These are phyloP conservation scores for Drosophila ficusphila DNA, from an alignment of 1,140 invertebrate species.

Conservation along the genomic window DNA sequence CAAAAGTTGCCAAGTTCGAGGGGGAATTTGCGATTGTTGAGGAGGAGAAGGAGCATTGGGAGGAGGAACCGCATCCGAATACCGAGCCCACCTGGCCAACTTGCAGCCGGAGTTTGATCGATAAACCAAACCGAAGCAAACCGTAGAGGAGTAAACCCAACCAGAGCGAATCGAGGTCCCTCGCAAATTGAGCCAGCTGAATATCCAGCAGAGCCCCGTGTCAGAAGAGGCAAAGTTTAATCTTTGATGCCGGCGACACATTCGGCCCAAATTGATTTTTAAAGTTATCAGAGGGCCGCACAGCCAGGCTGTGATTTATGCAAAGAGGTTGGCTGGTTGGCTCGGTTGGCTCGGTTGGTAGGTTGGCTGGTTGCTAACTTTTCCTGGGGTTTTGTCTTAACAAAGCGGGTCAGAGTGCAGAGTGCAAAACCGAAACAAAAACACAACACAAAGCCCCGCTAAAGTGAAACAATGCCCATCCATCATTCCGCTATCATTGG, in stretches of 20 bases:
- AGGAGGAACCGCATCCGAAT: conserved; percentile 26
- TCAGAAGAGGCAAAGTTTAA: conserved; percentile 40
- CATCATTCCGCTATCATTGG: conserved; percentile 31
- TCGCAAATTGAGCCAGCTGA: conserved; percentile 28
- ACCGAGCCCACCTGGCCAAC: conserved; percentile 42
- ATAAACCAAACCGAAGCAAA: conserved; percentile 31
- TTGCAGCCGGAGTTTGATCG: conserved; percentile 52
- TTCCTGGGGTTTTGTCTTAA: conserved; percentile 23
- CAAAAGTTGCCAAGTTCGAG: conserved; percentile 27
- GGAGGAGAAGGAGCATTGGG: conserved; percentile 12
- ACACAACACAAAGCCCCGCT: conserved; percentile 22
- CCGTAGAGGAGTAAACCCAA: not conserved
- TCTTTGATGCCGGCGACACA: conserved; percentile 52
- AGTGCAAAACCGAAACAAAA: conserved; percentile 52
- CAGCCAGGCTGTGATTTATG: conserved; percentile 52
- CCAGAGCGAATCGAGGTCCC: conserved; percentile 27
- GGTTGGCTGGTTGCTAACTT: no score
- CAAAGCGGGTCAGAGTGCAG: conserved; percentile 40
- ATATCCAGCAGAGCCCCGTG: conserved; percentile 17
- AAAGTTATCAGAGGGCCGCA: conserved; percentile 39
- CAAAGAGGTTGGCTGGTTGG: conserved; percentile 41
- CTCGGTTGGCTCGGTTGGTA: no score
- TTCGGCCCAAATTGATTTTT: conserved; percentile 56
- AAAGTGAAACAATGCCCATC: conserved; percentile 42
- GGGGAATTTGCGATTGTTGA: not conserved